Base-by-base conservation (phyloP, 2,797 vertebrate genomes). In the Astyanax mexicanus region DNA sequence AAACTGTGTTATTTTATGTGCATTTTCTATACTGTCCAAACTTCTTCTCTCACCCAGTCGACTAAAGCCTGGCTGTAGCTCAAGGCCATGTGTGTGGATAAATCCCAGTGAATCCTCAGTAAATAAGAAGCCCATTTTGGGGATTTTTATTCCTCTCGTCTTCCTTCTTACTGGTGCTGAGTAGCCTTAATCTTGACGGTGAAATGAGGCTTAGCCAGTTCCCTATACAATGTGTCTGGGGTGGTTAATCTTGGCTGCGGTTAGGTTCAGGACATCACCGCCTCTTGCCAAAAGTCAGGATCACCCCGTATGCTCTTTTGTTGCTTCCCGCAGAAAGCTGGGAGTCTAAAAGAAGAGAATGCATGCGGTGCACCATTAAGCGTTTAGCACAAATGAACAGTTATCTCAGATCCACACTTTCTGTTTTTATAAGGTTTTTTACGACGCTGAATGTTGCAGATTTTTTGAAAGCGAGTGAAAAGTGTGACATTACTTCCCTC, bases 241-340 rank as follows among this genome's bases (percentile, higher is more conserved):
- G 87, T 83, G 86, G 77, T 84, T 86, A 86, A 82, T 87, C 72
- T 88, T 88, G 88, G 88, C 92, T 89, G 86, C 57, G 76, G 78
- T 17, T 77, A 68, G 80, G 86, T 90, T 89, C 86, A 88, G 87
- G 82, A 88, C 84, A 89, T 88, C 85, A 87, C 72, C 77, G 69
- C 82, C 89, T 88, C 88, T 88, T 90, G 89, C 90, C 91, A 92
- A 89, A 86, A 88, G 84, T 83, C 83, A 72, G 81, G 79, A 85
- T 88, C 80, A 85, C 72, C 87, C 89, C 90, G 91, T 92, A 91
- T 93, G 90, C 86, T 91, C 85, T 67, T 45, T 58, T 80, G 87
- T 88, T 81, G 80, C 80, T 79, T 83, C 76, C 81, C 74, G 72
- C 44, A 68, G 80, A 84, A 80, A 85, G 80, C 82, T 89, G n/a